Base-by-base conservation (phyloP, 2,113 vertebrate genomes). In the Nasalis larvatus region DNA sequence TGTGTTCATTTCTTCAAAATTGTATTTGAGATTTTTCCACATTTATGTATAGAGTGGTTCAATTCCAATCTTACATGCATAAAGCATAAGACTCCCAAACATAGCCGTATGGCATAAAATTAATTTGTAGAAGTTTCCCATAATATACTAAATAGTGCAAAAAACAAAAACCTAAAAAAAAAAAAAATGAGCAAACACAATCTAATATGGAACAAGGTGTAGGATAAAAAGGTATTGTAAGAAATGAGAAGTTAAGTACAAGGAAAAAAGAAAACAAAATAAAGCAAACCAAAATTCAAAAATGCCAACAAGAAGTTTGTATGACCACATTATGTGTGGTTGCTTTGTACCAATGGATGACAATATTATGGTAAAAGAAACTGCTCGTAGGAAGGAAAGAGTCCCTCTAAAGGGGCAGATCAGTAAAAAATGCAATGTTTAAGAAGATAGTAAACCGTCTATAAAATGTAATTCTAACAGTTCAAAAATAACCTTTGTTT, bases 401-500 rank as follows among this genome's bases (percentile, higher is more conserved):
- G 54, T 49, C 21, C 21, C 52, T 42, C 18, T 45, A 8, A 20
- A 69, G 4, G 4, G 9, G 4, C 10, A 45, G 68, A 25, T 45
- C 11, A 11, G 18, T n/a, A 45, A 69, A 42, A 40, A 73, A 69
- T 21, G 4, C 6, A 37, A 93, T 66, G 42, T 80, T 86, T 78
- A 32, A 81, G 78, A 84, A 94, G 76, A 93, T 35, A 81, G 54
- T 35, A 56, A 94, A 63, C 30, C 14, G 56, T 47, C 37, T 81
- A 76, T 63, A 66, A 32, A 76, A 87, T 89, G 40, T 42, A 27
- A 30, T 71, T 94, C 56, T 92, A 54, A 63, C 73, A 25, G 32
- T n/a, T 13, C 52, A 45, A 86, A 92, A 60, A 21, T 80, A 95
- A 37, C 35, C 21, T 89, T 96, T 95, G 37, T 77, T 94, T 89